phyloP scores from a whole-genome alignment of 2,888 invertebrate species.

The Phoenoteleia sp. region DNA sequence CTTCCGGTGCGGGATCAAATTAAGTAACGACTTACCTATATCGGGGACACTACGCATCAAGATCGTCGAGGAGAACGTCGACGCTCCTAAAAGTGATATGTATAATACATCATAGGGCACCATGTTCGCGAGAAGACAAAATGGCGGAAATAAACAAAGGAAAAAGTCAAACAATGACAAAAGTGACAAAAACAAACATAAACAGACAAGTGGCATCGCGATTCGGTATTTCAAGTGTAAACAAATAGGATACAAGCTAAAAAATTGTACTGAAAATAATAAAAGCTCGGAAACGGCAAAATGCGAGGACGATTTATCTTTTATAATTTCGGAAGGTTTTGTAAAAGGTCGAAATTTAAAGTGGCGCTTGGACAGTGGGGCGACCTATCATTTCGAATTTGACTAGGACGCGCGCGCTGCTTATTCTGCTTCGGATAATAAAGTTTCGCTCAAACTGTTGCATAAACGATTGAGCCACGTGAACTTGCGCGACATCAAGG shows the following conservation, averaged over 20 bases:
- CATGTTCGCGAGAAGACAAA: conserved; percentile 54
- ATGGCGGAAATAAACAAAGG: neutral
- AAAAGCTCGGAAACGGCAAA: neutral
- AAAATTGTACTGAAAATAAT: neutral
- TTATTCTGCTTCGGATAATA: neutral
- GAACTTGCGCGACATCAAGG: conserved; percentile 22
- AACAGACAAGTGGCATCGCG: too few species aligned
- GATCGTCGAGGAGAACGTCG: too few species aligned
- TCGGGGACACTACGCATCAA: too few species aligned
- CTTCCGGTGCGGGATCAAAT: too few species aligned
- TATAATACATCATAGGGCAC: too few species aligned
- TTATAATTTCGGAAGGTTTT: neutral
- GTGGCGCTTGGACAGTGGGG: neutral
- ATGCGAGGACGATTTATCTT: neutral
- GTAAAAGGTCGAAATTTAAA: neutral
- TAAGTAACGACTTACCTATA: too few species aligned
- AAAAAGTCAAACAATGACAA: neutral
- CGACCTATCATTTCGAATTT: neutral
- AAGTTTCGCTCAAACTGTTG: neutral
- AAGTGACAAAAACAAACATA: neutral
- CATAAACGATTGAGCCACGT: conserved; percentile 21
- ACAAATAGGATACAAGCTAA: neutral
- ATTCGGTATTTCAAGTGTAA: neutral
- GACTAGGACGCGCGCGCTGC: neutral
- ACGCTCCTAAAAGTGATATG: too few species aligned